phyloP scores from a whole-genome alignment of 2,113 vertebrate species.

The Sinocyclocheilus anophthalmus region DNA sequence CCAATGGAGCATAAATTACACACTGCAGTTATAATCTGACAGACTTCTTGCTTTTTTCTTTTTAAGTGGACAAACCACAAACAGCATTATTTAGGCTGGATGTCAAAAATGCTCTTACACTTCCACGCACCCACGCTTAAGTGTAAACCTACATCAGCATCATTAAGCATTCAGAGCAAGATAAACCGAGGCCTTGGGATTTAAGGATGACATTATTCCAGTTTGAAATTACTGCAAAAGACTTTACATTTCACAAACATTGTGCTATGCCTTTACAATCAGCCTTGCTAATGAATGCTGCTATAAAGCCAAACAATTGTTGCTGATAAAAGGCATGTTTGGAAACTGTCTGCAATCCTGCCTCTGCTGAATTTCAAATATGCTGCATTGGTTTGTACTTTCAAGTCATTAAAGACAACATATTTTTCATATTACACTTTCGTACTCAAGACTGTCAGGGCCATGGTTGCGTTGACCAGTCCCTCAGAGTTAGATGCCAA shows the following conservation, averaged over 20 bases:
- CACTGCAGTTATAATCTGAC: not conserved
- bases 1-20: not conserved
- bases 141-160: too few species aligned
- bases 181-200: not conserved
- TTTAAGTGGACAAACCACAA: not conserved
- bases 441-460: slow-evolving; percentile 89
- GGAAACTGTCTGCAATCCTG: slow-evolving; percentile 19
- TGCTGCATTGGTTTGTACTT: not conserved
- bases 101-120: slow-evolving; percentile 7
- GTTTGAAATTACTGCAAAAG: slow-evolving; percentile 17
- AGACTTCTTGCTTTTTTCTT: slow-evolving; percentile 16
- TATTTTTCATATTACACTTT: slow-evolving; percentile 61
- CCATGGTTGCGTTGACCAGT: slow-evolving; percentile 77
- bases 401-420: slow-evolving; percentile 16
- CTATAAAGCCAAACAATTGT: slow-evolving; percentile 6
- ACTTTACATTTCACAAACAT: too few species aligned
- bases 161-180: not conserved
- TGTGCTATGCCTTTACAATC: too few species aligned
- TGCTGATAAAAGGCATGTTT: slow-evolving; percentile 33
- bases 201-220: slow-evolving; percentile 4
- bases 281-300: slow-evolving; percentile 4
- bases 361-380: not conserved
- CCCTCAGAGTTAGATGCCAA: slow-evolving; percentile 83
- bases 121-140: too few species aligned
- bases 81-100: slow-evolving; percentile 13